Percentiles rank a stretch among this genome's conserved stretches.
These are phyloP conservation scores for Hephaestus fuliginosus DNA, from an alignment of 2,797 vertebrate genomes.

Conservation along the genomic window DNA sequence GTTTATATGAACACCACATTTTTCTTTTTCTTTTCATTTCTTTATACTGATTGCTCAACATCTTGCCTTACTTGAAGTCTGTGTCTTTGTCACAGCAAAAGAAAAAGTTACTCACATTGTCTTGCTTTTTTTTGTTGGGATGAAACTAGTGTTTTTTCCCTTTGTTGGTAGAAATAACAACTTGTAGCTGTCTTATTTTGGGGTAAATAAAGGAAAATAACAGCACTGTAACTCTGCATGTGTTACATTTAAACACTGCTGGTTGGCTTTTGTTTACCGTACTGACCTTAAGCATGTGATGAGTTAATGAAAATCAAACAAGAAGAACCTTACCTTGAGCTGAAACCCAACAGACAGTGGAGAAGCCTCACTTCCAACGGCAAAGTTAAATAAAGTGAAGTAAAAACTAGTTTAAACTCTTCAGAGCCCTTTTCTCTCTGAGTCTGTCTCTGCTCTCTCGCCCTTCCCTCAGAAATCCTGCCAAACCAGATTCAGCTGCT, in stretches of 20 bases:
- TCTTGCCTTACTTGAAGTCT: background rate
- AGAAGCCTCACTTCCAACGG: background rate
- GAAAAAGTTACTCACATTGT: constrained; percentile 8
- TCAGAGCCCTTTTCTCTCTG: constrained; percentile 34
- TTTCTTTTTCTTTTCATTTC: background rate
- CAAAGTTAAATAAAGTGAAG: background rate
- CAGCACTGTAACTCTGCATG: background rate
- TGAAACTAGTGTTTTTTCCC: background rate
- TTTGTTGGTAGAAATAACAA: constrained; percentile 1
- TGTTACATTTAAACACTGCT: background rate
- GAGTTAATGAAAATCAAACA: constrained; percentile 5
- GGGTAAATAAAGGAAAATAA: background rate
- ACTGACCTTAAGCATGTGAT: background rate
- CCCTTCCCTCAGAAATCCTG: constrained; percentile 69
- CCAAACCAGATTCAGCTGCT: constrained; percentile 76
- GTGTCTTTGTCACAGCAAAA: constrained; percentile 33
- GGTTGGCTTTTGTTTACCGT: background rate
- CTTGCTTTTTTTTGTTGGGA: background rate
- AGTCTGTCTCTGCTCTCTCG: constrained; percentile 37
- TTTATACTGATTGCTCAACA: background rate
- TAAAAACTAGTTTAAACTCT: constrained; percentile 12
- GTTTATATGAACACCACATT: background rate
- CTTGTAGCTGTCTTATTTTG: background rate
- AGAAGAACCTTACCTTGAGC: constrained; percentile 61
- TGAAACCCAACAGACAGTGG: background rate